Evolutionary conservation across 2,797 vertebrate genomes (phyloP).

Genomic region (Chaetodon trifasciatus): DNA sequence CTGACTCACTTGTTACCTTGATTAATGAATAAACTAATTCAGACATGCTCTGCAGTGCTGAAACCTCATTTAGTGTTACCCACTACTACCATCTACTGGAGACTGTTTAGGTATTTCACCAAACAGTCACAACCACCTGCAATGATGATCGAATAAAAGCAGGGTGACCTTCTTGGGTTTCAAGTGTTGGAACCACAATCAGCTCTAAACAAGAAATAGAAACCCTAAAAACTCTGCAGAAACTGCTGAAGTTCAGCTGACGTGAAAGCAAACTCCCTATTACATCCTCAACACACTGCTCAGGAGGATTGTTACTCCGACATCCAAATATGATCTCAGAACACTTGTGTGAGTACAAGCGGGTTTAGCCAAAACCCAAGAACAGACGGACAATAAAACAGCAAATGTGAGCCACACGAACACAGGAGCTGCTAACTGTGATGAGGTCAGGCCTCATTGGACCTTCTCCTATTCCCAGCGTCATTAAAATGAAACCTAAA

Average conservation of each 20-base stretch:
- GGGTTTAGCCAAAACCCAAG: constrained; percentile 44
- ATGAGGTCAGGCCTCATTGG: constrained; percentile 56
- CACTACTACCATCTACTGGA: constrained; percentile 82
- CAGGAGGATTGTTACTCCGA: constrained; percentile 57
- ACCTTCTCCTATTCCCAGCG: constrained; percentile 57
- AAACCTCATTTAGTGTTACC: constrained; percentile 48
- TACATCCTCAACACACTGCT: constrained; percentile 52
- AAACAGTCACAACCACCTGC: constrained; percentile 53
- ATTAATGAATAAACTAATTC: constrained; percentile 14
- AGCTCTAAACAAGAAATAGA: constrained; percentile 41
- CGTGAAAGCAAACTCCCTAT: constrained; percentile 58
- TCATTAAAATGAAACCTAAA: constrained; percentile 59
- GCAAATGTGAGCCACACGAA: constrained; percentile 54
- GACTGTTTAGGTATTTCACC: neutral
- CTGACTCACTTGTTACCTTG: neutral
- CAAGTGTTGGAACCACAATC: constrained; percentile 38
- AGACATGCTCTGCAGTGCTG: constrained; percentile 15
- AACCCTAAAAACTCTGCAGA: constrained; percentile 34
- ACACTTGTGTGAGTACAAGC: constrained; percentile 37
- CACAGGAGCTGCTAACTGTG: constrained; percentile 65
- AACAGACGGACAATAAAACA: constrained; percentile 65
- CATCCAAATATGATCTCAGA: constrained; percentile 78
- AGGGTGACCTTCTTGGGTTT: constrained; percentile 62
- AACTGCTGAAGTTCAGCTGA: constrained; percentile 43
- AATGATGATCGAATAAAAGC: constrained; percentile 31